Evolutionary conservation across 2,888 invertebrate genomes (phyloP).

Genomic region (Coelopa pilipes): DNA sequence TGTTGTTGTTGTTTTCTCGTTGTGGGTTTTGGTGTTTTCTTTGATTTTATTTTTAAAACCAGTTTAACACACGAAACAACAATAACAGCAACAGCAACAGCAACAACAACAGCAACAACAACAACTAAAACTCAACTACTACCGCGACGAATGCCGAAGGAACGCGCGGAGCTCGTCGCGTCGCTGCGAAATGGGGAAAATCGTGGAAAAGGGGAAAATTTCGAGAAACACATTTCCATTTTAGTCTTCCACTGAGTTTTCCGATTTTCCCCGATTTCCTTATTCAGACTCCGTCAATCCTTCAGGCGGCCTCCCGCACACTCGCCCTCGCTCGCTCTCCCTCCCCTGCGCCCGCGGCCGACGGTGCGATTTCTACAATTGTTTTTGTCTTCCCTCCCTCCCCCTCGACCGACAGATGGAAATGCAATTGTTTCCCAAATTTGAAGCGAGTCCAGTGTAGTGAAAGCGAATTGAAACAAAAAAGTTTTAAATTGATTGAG

Average conservation of each 20-base stretch:
- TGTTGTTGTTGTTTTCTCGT: not conserved
- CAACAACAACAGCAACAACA: constrained; percentile 15
- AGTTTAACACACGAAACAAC: constrained; percentile 31
- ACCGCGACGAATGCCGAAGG: not conserved
- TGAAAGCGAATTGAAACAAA: not conserved
- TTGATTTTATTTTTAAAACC: constrained; percentile 26
- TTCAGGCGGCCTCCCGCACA: constrained; percentile 5
- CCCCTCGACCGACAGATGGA: constrained; percentile 1
- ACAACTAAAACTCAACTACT: constrained; percentile 7
- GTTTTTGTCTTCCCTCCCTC: not conserved
- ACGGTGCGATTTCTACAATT: constrained; percentile 13
- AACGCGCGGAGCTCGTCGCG: not conserved
- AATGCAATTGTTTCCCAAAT: constrained; percentile 15
- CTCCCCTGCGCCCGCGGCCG: not conserved
- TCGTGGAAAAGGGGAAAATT: not conserved
- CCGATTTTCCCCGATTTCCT: constrained; percentile 10
- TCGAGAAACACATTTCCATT: not conserved
- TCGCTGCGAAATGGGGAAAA: not conserved
- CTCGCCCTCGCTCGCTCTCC: not conserved
- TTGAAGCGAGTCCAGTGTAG: constrained; percentile 5
- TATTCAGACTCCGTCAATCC: constrained; percentile 21
- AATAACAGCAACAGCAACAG: not conserved
- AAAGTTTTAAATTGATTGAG: not conserved
- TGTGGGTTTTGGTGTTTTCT: constrained; percentile 23
- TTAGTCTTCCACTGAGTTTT: not conserved